Evolutionary conservation across 2,888 invertebrate species (phyloP), one percentile per base, ranked within the genome.

Genomic region (Macaria liturata): DNA sequence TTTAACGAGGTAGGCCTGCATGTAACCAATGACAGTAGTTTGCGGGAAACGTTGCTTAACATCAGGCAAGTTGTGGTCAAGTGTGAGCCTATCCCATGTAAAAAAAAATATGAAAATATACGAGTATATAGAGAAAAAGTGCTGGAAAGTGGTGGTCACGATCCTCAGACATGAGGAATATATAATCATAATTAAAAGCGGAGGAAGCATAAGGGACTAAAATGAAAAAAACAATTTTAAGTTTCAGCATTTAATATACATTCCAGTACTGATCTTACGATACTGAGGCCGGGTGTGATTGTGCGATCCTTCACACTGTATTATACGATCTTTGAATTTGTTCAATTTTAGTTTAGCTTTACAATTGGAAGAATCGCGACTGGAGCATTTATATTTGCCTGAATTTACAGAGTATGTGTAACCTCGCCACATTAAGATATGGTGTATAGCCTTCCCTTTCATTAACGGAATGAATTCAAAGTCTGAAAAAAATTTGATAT

Each of bases 321-420:
- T 42, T 5, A 42, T 42, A 8, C 8, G n/a, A 42, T 4, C n/a
- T 42, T 9, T 42, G 4, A 8, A 4, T 9, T 42, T 42, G 9
- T 42, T 9, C n/a, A 42, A n/a, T 42, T 42, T 42, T 4, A 42
- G 4, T 9, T n/a, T 42, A 8, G 42, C 42, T 42, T n/a, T 42
- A 9, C 42, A 42, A n/a, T 42, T 42, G 3, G 9, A 42, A 8
- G 42, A 8, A 4, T 42, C 4, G 5, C 8, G 42, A 42, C 42
- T 42, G n/a, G 42, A 42, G 9, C 42, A 42, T 8, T 8, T 4
- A 42, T 8, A 70, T 45, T 59, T 54, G 1, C 51, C 50, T 2
- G 20, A 60, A 4, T 54, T 62, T 50, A 70, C 70, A 0, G 70
- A 71, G 45, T 68, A 75, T 3, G 74, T 75, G 54, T 69, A 73